Conservation (phyloP, 2,888 invertebrate species). For the Drosophila recens region DNA sequence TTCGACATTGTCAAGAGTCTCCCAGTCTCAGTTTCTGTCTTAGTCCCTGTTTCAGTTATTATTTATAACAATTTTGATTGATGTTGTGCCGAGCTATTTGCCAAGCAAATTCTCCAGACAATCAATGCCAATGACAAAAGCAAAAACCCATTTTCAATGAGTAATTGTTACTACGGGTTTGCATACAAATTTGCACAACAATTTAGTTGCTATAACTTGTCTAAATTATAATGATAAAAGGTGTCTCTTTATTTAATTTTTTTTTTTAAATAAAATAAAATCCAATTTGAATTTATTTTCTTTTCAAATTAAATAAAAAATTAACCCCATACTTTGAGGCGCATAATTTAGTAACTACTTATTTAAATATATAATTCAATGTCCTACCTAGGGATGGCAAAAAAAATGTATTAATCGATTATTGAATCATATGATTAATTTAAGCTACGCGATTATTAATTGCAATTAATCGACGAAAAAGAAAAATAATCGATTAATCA, state of each 20-base stretch:
- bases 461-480: too few relatives aligned
- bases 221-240: not conserved
- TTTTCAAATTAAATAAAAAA: too few relatives aligned
- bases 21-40: not conserved
- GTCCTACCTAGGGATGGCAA: too few relatives aligned
- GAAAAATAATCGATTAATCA: too few relatives aligned
- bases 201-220: not conserved
- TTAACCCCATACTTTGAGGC: not conserved
- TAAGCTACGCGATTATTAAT: too few relatives aligned
- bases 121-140: conserved; percentile 5
- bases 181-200: conserved; percentile 1
- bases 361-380: not conserved
- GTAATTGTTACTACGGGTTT: conserved; percentile 34
- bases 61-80: conserved; percentile 40
- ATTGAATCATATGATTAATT: too few relatives aligned
- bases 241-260: too few relatives aligned
- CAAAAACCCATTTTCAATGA: conserved; percentile 31
- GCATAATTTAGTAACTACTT: too few relatives aligned
- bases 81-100: conserved; percentile 27
- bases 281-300: too few relatives aligned
- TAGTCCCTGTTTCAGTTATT: not conserved
- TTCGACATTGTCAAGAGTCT: conserved; percentile 16
- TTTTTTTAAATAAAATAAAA: too few relatives aligned
- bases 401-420: too few relatives aligned
- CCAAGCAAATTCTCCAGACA: not conserved